Conservation (phyloP, 2,797 vertebrate genomes). For the Labeo calbasu region DNA sequence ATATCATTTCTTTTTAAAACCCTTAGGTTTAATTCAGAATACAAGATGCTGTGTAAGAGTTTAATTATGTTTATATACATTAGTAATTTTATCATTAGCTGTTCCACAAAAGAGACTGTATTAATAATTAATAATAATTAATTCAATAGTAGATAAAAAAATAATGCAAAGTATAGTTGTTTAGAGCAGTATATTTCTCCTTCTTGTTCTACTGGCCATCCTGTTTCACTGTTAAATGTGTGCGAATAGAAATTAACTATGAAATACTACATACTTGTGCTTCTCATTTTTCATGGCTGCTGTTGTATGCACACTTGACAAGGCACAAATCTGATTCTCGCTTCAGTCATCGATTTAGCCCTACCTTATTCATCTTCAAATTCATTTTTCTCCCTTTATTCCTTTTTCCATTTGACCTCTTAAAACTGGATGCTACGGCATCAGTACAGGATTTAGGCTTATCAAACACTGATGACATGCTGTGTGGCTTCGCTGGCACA, state of each 20-base stretch:
- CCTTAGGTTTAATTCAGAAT: neutral
- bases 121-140: neutral
- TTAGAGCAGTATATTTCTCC: neutral
- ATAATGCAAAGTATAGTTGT: neutral
- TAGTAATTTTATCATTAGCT: neutral
- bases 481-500: slow-evolving; percentile 61
- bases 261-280: slow-evolving; percentile 16
- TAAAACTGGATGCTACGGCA: slow-evolving; percentile 64
- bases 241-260: neutral
- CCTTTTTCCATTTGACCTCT: slow-evolving; percentile 67
- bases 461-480: slow-evolving; percentile 72
- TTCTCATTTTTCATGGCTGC: slow-evolving; percentile 6
- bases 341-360: slow-evolving; percentile 64
- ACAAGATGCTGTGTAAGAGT: neutral
- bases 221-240: neutral
- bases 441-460: slow-evolving; percentile 65
- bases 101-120: neutral
- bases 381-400: slow-evolving; percentile 1
- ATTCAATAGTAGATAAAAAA: neutral
- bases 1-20: neutral
- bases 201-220: neutral
- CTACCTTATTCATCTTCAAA: slow-evolving; percentile 58
- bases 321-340: slow-evolving; percentile 67
- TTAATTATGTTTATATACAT: neutral
- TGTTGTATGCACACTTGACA: slow-evolving; percentile 52